These are phyloP conservation scores for Cheilosia soror DNA, from an alignment of 2,888 invertebrate species.

Conservation along the genomic window DNA sequence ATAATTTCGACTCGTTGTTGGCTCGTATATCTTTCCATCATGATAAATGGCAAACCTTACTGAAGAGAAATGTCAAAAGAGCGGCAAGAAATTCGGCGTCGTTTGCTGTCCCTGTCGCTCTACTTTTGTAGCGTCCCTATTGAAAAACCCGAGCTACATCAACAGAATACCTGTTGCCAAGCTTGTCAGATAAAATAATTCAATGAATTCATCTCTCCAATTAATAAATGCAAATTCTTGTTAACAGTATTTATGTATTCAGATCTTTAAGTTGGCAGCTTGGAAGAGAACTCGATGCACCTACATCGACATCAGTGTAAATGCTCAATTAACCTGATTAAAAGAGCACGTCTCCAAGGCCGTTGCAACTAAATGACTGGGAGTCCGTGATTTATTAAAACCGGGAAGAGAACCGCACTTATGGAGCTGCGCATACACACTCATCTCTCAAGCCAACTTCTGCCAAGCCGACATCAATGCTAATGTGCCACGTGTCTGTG, in stretches of 20 bases:
- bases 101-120: no score
- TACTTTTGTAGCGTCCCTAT: no score
- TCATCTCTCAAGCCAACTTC: constrained; percentile 25
- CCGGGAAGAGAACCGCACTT: constrained; percentile 28
- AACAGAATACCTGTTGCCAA: not conserved
- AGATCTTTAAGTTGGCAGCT: constrained; percentile 11
- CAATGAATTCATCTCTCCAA: constrained; percentile 10
- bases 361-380: constrained; percentile 9
- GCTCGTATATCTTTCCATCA: no score
- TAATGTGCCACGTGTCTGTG: constrained; percentile 55
- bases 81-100: no score
- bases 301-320: not conserved
- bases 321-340: constrained; percentile 25
- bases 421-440: not conserved
- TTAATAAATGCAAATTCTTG: constrained; percentile 32
- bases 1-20: no score
- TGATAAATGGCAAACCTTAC: no score
- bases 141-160: no score
- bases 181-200: not conserved
- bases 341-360: constrained; percentile 13
- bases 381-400: constrained; percentile 49
- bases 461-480: constrained; percentile 19
- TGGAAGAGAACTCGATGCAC: not conserved
- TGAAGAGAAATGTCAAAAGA: no score
- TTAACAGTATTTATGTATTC: constrained; percentile 34